Conservation (phyloP, 2,888 invertebrate species). For the Diplolepis rosae region DNA sequence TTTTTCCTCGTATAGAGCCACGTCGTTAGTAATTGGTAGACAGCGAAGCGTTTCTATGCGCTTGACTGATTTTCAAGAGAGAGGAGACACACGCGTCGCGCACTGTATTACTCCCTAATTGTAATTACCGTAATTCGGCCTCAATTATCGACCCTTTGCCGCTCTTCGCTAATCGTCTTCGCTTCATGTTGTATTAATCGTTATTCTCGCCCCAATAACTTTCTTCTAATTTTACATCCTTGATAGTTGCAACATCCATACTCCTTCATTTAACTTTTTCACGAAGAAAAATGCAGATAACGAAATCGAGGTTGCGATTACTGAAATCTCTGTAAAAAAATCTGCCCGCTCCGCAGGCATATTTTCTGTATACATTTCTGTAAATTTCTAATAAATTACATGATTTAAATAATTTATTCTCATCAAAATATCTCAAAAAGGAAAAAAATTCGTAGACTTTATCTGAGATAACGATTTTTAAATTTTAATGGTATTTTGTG, state of each 20-base stretch:
- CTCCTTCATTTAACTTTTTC: neutral
- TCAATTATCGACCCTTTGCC: conserved; percentile 5
- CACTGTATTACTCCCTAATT: conserved; percentile 27
- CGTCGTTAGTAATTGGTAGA: conserved; percentile 20
- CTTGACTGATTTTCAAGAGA: conserved; percentile 29
- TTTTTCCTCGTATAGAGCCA: neutral
- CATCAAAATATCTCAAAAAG: too few relatives aligned
- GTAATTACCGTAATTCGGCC: conserved; percentile 25
- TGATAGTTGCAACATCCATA: neutral
- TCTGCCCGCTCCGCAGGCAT: too few relatives aligned
- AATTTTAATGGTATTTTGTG: too few relatives aligned
- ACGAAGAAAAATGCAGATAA: too few relatives aligned
- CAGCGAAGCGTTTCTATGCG: neutral
- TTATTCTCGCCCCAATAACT: conserved; percentile 12
- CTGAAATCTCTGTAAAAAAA: too few relatives aligned
- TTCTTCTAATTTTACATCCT: neutral
- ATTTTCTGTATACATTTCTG: too few relatives aligned
- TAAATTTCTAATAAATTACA: too few relatives aligned
- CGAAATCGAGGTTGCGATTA: too few relatives aligned
- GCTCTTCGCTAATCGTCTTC: conserved; percentile 22
- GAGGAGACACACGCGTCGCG: conserved; percentile 27
- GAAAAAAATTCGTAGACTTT: too few relatives aligned
- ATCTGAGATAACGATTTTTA: too few relatives aligned
- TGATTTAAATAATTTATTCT: too few relatives aligned
- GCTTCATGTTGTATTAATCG: neutral